A percentile compares a stretch with the other conserved stretches of the same genome.
Evolutionary conservation across 2,888 invertebrate genomes (phyloP).

Genomic region (Apamea anceps): DNA sequence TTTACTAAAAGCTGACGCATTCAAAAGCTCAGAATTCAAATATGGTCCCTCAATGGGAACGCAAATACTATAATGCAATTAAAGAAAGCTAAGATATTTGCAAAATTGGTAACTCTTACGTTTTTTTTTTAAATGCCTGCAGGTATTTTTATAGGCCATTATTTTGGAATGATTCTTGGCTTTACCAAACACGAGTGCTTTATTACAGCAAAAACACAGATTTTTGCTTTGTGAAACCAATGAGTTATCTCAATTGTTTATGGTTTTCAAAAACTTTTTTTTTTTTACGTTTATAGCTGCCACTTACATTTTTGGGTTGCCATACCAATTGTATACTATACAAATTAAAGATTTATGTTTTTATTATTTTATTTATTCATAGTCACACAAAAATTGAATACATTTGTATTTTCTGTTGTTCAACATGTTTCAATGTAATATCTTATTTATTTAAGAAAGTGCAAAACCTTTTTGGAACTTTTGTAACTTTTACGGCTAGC

Average conservation of each 20-base stretch:
- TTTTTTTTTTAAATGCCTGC: background rate
- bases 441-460: conserved; percentile 64
- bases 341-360: conserved; percentile 76
- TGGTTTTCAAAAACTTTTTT: background rate
- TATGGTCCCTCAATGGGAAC: too few relatives aligned
- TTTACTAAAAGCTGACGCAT: too few relatives aligned
- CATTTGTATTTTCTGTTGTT: conserved; percentile 77
- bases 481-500: conserved; percentile 68
- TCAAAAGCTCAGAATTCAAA: too few relatives aligned
- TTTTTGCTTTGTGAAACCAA: conserved; percentile 2
- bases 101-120: background rate
- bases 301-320: conserved; percentile 43
- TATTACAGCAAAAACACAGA: background rate
- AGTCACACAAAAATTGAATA: conserved; percentile 84
- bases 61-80: background rate
- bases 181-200: background rate
- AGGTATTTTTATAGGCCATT: background rate
- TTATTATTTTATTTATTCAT: conserved; percentile 79
- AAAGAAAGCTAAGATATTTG: background rate
- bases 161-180: conserved; percentile 8
- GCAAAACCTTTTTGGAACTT: conserved; percentile 70
- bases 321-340: conserved; percentile 66
- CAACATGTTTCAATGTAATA: conserved; percentile 81
- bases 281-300: conserved; percentile 21
- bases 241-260: conserved; percentile 4